A percentile compares a stretch with the other conserved stretches of the same genome.
Evolutionary conservation across 2,888 invertebrate species (phyloP).

Genomic region (Ormyrus thymus): DNA sequence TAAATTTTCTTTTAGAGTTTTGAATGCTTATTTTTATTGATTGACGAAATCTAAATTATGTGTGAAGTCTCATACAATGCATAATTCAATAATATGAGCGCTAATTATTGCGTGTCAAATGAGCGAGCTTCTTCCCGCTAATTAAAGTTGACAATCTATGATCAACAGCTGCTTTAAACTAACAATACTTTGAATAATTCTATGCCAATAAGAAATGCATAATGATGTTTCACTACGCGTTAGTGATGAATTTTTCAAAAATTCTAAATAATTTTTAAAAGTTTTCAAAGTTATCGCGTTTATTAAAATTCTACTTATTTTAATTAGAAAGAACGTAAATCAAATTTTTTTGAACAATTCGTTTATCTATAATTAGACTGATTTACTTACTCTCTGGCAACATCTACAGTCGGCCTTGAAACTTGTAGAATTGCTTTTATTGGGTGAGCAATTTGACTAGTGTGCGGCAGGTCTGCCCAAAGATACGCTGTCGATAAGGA

Average conservation of each 20-base stretch:
- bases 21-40: neutral
- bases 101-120: constrained; percentile 15
- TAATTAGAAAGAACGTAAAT: too few relatives aligned
- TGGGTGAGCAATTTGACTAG: neutral
- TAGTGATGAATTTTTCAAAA: too few relatives aligned
- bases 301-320: too few relatives aligned
- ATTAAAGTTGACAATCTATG: constrained; percentile 16
- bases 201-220: neutral
- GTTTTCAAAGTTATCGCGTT: too few relatives aligned
- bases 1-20: too few relatives aligned
- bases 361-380: neutral
- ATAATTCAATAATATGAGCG: constrained; percentile 17
- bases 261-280: too few relatives aligned
- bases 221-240: too few relatives aligned
- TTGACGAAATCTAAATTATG: constrained; percentile 17
- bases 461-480: too few relatives aligned
- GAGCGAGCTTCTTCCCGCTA: neutral
- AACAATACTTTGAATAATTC: neutral
- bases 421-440: neutral
- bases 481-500: too few relatives aligned
- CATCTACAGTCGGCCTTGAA: neutral
- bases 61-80: constrained; percentile 1
- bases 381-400: too few relatives aligned
- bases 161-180: neutral
- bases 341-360: too few relatives aligned